Evolutionary conservation across 2,888 invertebrate species (phyloP).

Genomic region (Chrysolina oricalcia): DNA sequence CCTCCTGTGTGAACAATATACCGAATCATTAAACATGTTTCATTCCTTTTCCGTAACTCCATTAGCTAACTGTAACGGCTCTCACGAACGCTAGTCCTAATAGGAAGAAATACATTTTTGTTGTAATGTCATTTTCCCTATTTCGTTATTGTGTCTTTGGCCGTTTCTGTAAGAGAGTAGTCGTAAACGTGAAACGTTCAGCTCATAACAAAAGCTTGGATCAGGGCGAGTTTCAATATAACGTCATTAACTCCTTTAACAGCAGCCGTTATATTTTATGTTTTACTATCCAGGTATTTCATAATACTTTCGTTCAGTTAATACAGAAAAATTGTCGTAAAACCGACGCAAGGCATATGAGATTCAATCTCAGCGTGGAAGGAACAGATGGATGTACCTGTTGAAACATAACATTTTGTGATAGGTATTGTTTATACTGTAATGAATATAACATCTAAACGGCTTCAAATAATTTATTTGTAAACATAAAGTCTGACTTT

Average conservation of each 20-base stretch:
- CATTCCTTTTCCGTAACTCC: neutral
- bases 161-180: slow-evolving; percentile 16
- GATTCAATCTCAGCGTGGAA: neutral
- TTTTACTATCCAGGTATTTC: slow-evolving; percentile 23
- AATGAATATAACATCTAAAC: too few species aligned
- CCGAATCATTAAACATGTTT: neutral
- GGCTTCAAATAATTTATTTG: too few species aligned
- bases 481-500: too few species aligned
- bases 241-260: slow-evolving; percentile 36
- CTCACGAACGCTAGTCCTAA: slow-evolving; percentile 1
- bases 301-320: slow-evolving; percentile 6
- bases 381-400: neutral
- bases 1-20: too few species aligned
- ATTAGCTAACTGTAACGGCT: neutral
- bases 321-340: neutral
- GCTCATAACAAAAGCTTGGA: slow-evolving; percentile 20
- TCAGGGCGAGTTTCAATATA: slow-evolving; percentile 20
- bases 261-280: slow-evolving; percentile 19
- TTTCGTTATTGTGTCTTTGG: slow-evolving; percentile 20
- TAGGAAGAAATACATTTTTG: slow-evolving; percentile 15
- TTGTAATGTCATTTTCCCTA: slow-evolving; percentile 11
- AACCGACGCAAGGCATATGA: neutral
- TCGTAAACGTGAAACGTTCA: slow-evolving; percentile 20
- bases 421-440: too few species aligned
- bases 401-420: neutral